Base-by-base conservation (phyloP, 2,797 vertebrate species). In the Halcyon leucocephala region DNA sequence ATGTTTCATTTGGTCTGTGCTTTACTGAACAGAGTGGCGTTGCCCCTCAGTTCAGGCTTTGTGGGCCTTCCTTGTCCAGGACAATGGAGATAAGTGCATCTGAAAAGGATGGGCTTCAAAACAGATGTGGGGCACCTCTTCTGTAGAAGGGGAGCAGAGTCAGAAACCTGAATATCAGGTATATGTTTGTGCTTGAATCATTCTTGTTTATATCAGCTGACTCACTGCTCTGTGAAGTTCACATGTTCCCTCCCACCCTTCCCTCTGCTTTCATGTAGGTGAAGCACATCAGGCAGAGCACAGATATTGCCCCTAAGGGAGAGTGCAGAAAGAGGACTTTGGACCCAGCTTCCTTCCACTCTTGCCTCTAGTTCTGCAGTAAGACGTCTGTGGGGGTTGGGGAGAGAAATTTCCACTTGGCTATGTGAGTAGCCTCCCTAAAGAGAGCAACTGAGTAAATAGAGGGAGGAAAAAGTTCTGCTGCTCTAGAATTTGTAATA, bases 131-230 rank as follows among this genome's bases (percentile, higher is more conserved):
- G 20, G 25, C 49, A 80, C 12, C 55, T 57, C 33, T 80, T 80
- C 54, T 65, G 19, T 62, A 61, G 64, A 89, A 85, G 39, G 57
- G 51, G 46, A 91, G 17, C 58, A 51, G 46, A 92, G 58, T 76
- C 70, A 86, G 80, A 95, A 96, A 88, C 70, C 64, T 90, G 85
- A 82, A 66, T 82, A 70, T 90, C 87, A 64, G 64, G 48, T 84
- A 6, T 87, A 54, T 94, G 60, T 91, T 93, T 88, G 82, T 93
- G 73, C 85, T 93, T 95, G 89, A 89, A 86, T 95, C 77, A 20
- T 79, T 89, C 58, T 60, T 95, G 73, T 95, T 96, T 89, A 7
- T 93, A 82, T 95, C 94, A 90, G 15, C 70, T 95, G 91, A 86
- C 80, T 96, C 90, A 86, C 52, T 0, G 1, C 72, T 91, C 54